Evolutionary conservation across 2,888 invertebrate genomes (phyloP).

Genomic region (Theristus sp.): DNA sequence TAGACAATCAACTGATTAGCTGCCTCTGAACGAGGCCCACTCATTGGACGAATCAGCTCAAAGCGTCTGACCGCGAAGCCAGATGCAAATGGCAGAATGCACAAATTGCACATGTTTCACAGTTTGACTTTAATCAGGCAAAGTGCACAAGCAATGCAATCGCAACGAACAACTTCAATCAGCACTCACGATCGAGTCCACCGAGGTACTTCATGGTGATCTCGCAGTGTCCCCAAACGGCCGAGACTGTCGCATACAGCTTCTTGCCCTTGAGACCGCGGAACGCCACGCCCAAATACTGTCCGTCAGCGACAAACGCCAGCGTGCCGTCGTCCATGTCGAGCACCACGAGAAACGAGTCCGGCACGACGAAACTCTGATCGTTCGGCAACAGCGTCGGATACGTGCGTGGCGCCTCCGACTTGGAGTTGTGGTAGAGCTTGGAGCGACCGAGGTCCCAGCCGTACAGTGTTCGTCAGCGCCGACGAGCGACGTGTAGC

Average conservation of each 20-base stretch:
- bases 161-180: slow-evolving; percentile 9
- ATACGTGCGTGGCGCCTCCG: slow-evolving; percentile 44
- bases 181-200: slow-evolving; percentile 84
- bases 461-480: slow-evolving; percentile 90
- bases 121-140: too few species aligned
- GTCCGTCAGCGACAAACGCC: slow-evolving; percentile 90
- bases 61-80: too few species aligned
- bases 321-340: slow-evolving; percentile 50
- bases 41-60: too few species aligned
- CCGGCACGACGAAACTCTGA: slow-evolving; percentile 59
- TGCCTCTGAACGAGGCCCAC: too few species aligned
- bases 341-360: slow-evolving; percentile 31
- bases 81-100: too few species aligned
- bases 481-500: slow-evolving; percentile 80
- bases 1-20: too few species aligned
- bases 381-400: slow-evolving; percentile 80
- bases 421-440: slow-evolving; percentile 66
- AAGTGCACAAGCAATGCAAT: slow-evolving; percentile 6
- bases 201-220: slow-evolving; percentile 97
- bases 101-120: too few species aligned
- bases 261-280: slow-evolving; percentile 88
- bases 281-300: slow-evolving; percentile 74
- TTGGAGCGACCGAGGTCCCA: slow-evolving; percentile 84
- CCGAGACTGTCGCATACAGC: slow-evolving; percentile 80
- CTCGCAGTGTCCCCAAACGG: slow-evolving; percentile 99